Base-by-base conservation (phyloP, 2,888 invertebrate genomes). In the Synanthedon myopaeformis region DNA sequence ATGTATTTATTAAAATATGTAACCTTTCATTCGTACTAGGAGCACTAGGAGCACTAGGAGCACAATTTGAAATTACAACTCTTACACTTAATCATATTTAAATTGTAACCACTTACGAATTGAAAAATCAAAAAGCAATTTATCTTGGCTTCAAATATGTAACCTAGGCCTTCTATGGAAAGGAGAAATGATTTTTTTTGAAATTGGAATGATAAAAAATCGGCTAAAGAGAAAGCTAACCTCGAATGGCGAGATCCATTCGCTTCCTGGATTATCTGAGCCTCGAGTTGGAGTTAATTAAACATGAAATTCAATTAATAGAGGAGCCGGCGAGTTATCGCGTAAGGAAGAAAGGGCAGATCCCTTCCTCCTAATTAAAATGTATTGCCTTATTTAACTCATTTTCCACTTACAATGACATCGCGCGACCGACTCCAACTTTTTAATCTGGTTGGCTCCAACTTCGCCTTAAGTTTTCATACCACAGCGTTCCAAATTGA, bases 301-400 rank as follows among this genome's bases (percentile, higher is more conserved):
- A 86, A 86, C 86, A 86, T 83, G 82, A 86, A 85, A 86, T 86
- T 85, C 85, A 86, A 86, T 86, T 84, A 86, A 85, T 85, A 83
- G 81, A 80, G 77, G 71, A 75, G 73, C 71, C 74, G 72, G 74
- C 77, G 79, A 84, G 82, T 84, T 84, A 85, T 85, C 84, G 82
- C 82, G 76, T 72, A 74, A 75, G 76, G 82, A 84, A 85, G 82
- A 84, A 85, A 84, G 82, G 83, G 76, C 72, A 70, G 79, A 79
- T 76, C 81, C 84, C 82, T 79, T 81, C 81, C 75, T 78, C 76
- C 85, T 87, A 85, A 87, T 87, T 87, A 87, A 87, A 87, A 87
- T 86, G 84, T 87, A 87, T 87, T 87, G 86, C 86, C 81, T 86
- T 87, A 85, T 87, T 87, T 84, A 85, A 87, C 86, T 87, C 85